A percentile compares a stretch with the other conserved stretches of the same genome.
phyloP scores from a whole-genome alignment of 2,797 vertebrate genomes.

The Sardinella longiceps region DNA sequence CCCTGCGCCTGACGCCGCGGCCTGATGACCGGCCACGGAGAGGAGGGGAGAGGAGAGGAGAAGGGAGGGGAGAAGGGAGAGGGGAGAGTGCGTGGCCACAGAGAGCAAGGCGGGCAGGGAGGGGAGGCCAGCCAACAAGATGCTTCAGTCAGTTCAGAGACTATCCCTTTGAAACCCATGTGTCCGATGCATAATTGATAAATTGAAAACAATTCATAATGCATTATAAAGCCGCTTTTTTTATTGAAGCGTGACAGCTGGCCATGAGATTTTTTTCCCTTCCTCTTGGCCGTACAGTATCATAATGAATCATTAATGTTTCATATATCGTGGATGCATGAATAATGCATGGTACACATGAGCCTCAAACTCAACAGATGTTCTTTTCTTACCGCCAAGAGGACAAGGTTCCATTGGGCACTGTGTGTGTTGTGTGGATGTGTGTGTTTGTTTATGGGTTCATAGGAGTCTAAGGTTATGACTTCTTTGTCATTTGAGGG shows the following conservation, averaged over 20 bases:
- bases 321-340: not conserved
- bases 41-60: too few species aligned
- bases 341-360: constrained; percentile 3
- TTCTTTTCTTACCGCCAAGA: not conserved
- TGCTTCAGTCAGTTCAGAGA: not conserved
- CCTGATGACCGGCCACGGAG: not conserved
- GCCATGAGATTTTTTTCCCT: not conserved
- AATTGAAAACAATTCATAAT: constrained; percentile 26
- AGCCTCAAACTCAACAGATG: constrained; percentile 19
- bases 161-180: constrained; percentile 1
- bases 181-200: constrained; percentile 19
- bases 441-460: not conserved
- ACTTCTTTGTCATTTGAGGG: not conserved
- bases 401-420: not conserved
- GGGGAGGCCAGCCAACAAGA: constrained; percentile 7
- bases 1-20: not conserved
- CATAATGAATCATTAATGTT: constrained; percentile 22
- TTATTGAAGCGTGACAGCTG: constrained; percentile 20
- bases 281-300: constrained; percentile 12
- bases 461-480: not conserved
- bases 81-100: too few species aligned
- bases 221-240: constrained; percentile 18
- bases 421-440: not conserved
- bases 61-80: too few species aligned
- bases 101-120: not conserved